Percentiles rank a stretch among this genome's conserved stretches.
Conservation (phyloP, 2,113 vertebrate species). For the Egretta garzetta region DNA sequence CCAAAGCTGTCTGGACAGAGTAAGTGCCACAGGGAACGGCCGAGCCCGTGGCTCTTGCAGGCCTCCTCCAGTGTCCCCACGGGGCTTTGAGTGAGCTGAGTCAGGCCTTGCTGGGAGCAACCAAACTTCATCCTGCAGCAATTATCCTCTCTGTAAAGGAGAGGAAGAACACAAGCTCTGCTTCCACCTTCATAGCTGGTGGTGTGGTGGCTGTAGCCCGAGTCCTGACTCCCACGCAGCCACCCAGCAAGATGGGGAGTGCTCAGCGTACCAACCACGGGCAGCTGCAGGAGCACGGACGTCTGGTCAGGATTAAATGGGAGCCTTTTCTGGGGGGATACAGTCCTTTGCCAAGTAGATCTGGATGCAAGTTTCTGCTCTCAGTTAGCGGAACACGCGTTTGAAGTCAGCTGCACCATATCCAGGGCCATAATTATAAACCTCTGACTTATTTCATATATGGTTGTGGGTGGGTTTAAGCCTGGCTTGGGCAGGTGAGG, state of each 20-base stretch:
- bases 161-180: not conserved
- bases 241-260: accelerated
- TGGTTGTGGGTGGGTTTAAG: not conserved
- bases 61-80: accelerated
- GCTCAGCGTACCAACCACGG: not conserved
- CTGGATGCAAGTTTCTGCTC: not conserved
- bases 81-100: not conserved
- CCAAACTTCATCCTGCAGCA: too few species aligned
- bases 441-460: accelerated
- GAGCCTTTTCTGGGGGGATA: not conserved
- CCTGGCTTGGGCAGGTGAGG: not conserved
- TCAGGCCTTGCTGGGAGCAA: not conserved
- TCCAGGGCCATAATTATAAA: not conserved
- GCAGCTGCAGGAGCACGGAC: not conserved
- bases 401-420: not conserved
- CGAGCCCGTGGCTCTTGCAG: not conserved
- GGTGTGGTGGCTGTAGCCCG: accelerated
- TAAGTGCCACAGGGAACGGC: not conserved
- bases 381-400: not conserved
- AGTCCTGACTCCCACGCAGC: not conserved
- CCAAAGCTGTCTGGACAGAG: slow-evolving; percentile 54
- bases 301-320: accelerated
- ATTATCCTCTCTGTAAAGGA: not conserved
- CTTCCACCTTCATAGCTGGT: not conserved
- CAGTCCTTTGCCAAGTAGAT: not conserved